Evolutionary conservation across 2,113 vertebrate genomes (phyloP), one percentile per base, ranked within the genome.

Genomic region (Podarcis muralis): DNA sequence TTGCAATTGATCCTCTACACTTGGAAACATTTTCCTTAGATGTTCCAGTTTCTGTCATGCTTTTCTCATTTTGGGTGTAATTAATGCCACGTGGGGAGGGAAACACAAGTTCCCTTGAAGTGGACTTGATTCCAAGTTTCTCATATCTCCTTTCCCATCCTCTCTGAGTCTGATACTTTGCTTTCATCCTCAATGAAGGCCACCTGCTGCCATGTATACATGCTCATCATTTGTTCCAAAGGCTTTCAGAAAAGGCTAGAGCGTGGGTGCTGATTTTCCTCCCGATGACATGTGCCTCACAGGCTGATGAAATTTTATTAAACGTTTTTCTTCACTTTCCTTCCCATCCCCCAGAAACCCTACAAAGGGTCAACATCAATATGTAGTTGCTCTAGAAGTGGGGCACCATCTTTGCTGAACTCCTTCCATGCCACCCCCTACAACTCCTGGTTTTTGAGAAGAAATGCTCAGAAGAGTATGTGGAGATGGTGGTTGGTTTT

Each of bases 11-110:
- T 82, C 62, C 20, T 32, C 72, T 30, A 43, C 80, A 87, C 57
- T 86, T 77, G 79, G 79, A 76, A 86, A 86, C 32, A 77, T 35
- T 78, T 90, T 69, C 65, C 27, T 78, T 57, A 77, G 27, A 87
- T 57, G 30, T 1, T 40, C 0, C 25, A 62, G 11, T 84, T 88
- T 91, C 27, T 75, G 66, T 83, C 87, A 6, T 8, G 91, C 5
- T 53, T 87, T n/a, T 80, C 84, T 85, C 90, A 59, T 87, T 90
- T 79, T 86, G 43, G 48, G 5, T 43, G 20, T 32, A 65, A 12
- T 87, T 91, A 90, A 65, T 92, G 18, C 9, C 8, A 91, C 22
- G 53, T 88, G 89, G 62, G 90, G 92, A 4, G 89, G 32, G 15
- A 30, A 27, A 59, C 57, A 8, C 59, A 20, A 62, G 2, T 12